Evolutionary conservation across 2,113 vertebrate species (phyloP).

Genomic region (Rhadina sibilatrix): DNA sequence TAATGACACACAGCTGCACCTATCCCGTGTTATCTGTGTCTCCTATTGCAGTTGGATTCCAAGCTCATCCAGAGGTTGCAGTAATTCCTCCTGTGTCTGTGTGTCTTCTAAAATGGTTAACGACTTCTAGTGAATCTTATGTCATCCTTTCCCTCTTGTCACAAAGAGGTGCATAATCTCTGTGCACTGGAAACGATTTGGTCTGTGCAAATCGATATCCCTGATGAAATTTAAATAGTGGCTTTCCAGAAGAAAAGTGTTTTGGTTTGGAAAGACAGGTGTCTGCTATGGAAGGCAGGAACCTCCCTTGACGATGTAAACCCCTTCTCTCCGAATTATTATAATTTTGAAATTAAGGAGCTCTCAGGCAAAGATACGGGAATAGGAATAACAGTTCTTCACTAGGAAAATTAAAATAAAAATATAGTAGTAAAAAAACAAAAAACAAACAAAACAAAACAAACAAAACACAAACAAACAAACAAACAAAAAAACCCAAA

Average conservation of each 20-base stretch:
- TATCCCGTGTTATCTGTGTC: accelerated
- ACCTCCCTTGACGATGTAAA: not conserved
- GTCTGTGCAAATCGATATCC: not conserved
- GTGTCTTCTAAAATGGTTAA: not conserved
- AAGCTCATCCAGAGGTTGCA: not conserved
- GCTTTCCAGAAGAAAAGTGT: not conserved
- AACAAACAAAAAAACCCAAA: too few species aligned
- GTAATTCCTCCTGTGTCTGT: not conserved
- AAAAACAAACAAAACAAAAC: too few species aligned
- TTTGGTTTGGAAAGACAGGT: not conserved
- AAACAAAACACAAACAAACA: too few species aligned
- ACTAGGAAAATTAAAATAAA: not conserved
- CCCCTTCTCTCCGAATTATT: not conserved
- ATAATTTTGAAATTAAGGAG: not conserved
- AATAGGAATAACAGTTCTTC: not conserved
- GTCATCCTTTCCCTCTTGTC: not conserved
- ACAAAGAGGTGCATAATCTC: not conserved
- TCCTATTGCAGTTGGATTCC: not conserved
- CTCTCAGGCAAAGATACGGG: not conserved
- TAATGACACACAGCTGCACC: not conserved
- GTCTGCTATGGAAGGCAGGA: not conserved
- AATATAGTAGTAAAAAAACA: not conserved
- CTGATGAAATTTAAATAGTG: not conserved
- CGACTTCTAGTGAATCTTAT: not conserved
- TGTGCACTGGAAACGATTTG: not conserved